Conservation (phyloP, 1,140 invertebrate species). For the Psix sp. region DNA sequence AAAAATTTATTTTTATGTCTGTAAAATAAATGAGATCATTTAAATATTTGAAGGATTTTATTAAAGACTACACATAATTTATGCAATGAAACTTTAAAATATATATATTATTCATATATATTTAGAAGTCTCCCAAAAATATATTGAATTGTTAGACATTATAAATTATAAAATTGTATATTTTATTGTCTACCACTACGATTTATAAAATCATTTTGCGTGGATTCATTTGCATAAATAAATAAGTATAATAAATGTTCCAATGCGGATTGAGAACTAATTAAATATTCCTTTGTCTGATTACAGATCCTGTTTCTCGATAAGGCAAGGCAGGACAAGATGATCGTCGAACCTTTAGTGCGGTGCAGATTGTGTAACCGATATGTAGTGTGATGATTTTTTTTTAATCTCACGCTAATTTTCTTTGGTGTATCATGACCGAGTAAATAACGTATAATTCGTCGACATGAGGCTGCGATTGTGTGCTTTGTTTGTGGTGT, state of each 20-base stretch:
- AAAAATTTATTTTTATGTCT: too few species aligned
- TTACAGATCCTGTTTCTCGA: constrained; percentile 48
- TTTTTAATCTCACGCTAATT: constrained; percentile 50
- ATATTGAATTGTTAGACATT: too few species aligned
- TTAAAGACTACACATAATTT: too few species aligned
- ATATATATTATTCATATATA: too few species aligned
- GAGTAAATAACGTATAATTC: constrained; percentile 57
- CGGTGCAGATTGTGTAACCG: constrained; percentile 42
- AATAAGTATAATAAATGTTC: too few species aligned
- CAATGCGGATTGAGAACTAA: constrained; percentile 23
- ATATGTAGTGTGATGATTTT: constrained; percentile 51
- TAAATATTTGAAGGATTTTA: too few species aligned
- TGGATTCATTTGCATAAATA: too few species aligned
- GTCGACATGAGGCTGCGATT: constrained; percentile 74
- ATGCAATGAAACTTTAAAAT: too few species aligned
- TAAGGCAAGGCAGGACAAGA: constrained; percentile 19
- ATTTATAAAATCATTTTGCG: too few species aligned
- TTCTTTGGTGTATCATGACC: constrained; percentile 58
- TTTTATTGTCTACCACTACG: too few species aligned
- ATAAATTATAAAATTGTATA: background rate
- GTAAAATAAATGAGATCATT: too few species aligned
- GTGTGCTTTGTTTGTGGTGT: constrained; percentile 69
- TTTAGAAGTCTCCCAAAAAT: too few species aligned
- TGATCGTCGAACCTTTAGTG: constrained; percentile 29
- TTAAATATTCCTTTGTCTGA: constrained; percentile 35